phyloP scores from a whole-genome alignment of 2,888 invertebrate genomes.

The Orgyia antiqua region DNA sequence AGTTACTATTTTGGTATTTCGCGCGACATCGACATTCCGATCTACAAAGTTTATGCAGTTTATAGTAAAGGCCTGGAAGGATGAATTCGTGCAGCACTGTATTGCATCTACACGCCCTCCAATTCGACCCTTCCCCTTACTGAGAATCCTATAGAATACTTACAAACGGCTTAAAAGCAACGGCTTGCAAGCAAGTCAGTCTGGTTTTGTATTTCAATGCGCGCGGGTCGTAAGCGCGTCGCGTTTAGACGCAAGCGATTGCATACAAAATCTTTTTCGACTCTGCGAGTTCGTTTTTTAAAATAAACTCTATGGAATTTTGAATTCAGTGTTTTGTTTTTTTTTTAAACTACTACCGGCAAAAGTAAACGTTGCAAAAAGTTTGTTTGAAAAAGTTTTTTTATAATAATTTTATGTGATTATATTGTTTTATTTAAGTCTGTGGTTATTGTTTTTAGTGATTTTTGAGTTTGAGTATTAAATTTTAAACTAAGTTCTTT shows the following conservation, averaged over 20 bases:
- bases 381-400: slow-evolving; percentile 51
- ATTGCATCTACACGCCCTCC: slow-evolving; percentile 74
- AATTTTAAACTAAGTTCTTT: slow-evolving; percentile 33
- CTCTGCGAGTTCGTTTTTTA: slow-evolving; percentile 39
- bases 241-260: slow-evolving; percentile 32
- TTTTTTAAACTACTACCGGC: slow-evolving; percentile 24
- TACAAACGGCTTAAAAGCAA: slow-evolving; percentile 57
- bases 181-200: slow-evolving; percentile 73
- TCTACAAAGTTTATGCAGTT: slow-evolving; percentile 31
- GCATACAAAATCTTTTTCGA: slow-evolving; percentile 54
- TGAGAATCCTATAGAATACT: slow-evolving; percentile 74
- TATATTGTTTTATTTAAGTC: slow-evolving; percentile 47
- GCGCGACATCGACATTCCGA: slow-evolving; percentile 32
- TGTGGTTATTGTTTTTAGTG: slow-evolving; percentile 50
- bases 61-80: slow-evolving; percentile 62
- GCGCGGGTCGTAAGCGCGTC: slow-evolving; percentile 64
- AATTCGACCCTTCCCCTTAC: slow-evolving; percentile 74
- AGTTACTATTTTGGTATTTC: slow-evolving; percentile 33
- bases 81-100: slow-evolving; percentile 60
- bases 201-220: slow-evolving; percentile 71
- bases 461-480: no score
- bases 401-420: slow-evolving; percentile 42
- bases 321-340: slow-evolving; percentile 39
- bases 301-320: slow-evolving; percentile 26
- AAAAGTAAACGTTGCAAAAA: slow-evolving; percentile 44